Evolutionary conservation across 2,113 vertebrate species (phyloP).

Genomic region (Probosciger aterrimus): DNA sequence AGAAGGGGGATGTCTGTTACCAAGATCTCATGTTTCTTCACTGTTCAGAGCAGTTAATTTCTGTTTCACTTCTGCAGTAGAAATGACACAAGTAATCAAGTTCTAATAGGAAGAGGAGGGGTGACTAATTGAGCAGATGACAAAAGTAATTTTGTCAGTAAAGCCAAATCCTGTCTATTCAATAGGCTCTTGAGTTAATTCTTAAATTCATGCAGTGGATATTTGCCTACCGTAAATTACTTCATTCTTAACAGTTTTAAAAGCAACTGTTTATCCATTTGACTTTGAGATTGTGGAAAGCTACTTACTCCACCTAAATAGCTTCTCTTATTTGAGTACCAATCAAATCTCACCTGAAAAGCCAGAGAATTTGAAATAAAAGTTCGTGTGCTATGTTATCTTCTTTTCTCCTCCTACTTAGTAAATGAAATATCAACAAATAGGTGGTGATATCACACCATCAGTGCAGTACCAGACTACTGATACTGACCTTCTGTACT

Average conservation of each 20-base stretch:
- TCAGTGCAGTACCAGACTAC: background rate
- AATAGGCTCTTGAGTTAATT: accelerated
- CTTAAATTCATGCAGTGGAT: accelerated
- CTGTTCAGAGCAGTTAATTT: background rate
- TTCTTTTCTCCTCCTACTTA: background rate
- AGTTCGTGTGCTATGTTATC: background rate
- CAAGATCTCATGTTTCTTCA: background rate
- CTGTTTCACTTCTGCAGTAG: background rate
- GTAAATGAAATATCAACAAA: background rate
- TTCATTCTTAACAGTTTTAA: background rate
- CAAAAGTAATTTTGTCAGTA: background rate
- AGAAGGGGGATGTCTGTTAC: background rate
- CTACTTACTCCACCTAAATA: background rate
- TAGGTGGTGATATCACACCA: background rate
- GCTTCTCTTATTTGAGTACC: background rate
- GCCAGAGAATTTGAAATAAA: background rate
- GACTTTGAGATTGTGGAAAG: background rate
- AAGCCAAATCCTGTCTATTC: background rate
- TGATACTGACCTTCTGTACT: background rate
- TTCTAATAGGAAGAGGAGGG: background rate
- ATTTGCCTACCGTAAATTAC: background rate
- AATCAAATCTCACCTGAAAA: background rate
- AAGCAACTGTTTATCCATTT: background rate
- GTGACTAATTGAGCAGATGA: background rate
- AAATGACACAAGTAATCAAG: background rate